Evolutionary conservation across 2,113 vertebrate genomes (phyloP).

Genomic region (Nymphicus hollandicus): DNA sequence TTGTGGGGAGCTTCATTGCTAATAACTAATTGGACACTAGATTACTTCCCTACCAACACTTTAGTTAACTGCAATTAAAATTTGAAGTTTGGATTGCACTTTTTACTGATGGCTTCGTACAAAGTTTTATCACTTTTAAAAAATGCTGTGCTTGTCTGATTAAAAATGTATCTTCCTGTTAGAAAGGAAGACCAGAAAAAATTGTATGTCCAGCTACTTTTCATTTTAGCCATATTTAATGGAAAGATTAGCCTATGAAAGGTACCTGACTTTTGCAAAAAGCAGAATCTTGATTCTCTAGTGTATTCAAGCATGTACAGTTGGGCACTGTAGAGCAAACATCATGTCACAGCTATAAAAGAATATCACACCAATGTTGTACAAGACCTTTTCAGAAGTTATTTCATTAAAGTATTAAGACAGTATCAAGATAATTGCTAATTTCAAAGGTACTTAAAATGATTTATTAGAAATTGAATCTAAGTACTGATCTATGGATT

Average conservation of each 20-base stretch:
- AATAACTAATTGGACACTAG: neutral
- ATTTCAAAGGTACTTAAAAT: neutral
- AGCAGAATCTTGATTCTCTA: neutral
- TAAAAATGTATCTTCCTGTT: neutral
- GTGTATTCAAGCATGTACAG: neutral
- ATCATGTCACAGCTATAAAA: neutral
- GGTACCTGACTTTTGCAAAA: neutral
- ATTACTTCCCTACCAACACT: neutral
- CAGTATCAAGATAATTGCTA: neutral
- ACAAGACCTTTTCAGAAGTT: neutral
- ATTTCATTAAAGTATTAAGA: neutral
- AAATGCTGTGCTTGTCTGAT: neutral
- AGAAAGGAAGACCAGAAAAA: neutral
- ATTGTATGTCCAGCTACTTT: neutral
- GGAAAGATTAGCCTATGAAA: neutral
- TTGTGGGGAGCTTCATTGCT: neutral
- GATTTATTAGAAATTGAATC: neutral
- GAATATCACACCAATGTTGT: neutral
- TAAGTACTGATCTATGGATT: neutral
- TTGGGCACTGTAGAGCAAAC: neutral
- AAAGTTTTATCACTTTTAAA: neutral
- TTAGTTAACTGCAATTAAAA: constrained; percentile 13
- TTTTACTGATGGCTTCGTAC: neutral
- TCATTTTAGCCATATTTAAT: constrained; percentile 22
- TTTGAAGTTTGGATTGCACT: neutral